phyloP scores from a whole-genome alignment of 2,113 vertebrate species.

The Parus major region DNA sequence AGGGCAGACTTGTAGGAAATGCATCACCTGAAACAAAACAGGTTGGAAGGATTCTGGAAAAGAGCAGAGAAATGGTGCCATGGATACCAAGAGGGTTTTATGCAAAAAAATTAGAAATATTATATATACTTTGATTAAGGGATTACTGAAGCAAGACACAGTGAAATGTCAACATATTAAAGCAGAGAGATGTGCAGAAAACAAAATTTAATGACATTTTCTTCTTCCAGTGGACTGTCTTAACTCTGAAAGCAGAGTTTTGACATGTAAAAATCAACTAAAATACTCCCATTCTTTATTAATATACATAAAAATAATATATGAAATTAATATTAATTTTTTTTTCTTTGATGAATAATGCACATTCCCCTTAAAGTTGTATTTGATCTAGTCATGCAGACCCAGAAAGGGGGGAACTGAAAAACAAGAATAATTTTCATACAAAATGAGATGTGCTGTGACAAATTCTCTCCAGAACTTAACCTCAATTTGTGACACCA shows the following conservation, averaged over 20 bases:
- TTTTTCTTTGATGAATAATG: constrained; percentile 37
- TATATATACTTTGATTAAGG: not conserved
- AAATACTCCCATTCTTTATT: not conserved
- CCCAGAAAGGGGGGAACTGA: not conserved
- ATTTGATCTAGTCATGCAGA: not conserved
- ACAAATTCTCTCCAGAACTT: not conserved
- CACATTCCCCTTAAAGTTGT: not conserved
- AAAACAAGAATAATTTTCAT: not conserved
- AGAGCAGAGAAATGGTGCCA: not conserved
- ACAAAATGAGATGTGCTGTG: not conserved
- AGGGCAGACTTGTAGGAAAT: not conserved
- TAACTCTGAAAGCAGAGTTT: not conserved
- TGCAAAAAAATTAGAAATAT: not conserved
- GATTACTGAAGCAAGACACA: not conserved
- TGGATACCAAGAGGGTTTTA: not conserved
- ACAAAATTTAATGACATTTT: not conserved
- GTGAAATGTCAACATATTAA: not conserved
- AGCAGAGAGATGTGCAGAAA: not conserved
- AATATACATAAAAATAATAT: not conserved
- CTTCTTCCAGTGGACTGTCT: not conserved
- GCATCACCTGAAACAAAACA: not conserved
- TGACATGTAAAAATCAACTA: not conserved
- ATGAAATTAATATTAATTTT: too few relatives aligned
- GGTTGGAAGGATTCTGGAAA: not conserved
- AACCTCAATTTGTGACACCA: not conserved